A percentile compares a stretch with the other conserved stretches of the same genome.
These are phyloP conservation scores for Melitaea cinxia DNA, from an alignment of 1,140 invertebrate genomes.

Conservation along the genomic window DNA sequence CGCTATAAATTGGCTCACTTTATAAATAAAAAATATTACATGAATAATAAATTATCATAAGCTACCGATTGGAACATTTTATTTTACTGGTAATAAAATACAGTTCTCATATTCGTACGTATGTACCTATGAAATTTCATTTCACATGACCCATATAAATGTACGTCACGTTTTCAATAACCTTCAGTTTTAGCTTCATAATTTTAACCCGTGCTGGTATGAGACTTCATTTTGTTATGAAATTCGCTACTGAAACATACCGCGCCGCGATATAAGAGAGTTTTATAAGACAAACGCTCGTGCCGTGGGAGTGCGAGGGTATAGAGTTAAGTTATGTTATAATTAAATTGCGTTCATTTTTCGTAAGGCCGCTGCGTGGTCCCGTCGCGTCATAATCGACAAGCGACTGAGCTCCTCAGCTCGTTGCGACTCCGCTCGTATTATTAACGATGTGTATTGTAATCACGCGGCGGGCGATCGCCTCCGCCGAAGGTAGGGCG, in stretches of 20 bases:
- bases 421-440: slow-evolving; percentile 57
- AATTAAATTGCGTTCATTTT: slow-evolving; percentile 31
- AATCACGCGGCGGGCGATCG: slow-evolving; percentile 80
- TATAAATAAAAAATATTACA: slow-evolving; percentile 32
- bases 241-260: slow-evolving; percentile 64
- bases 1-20: slow-evolving; percentile 18
- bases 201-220: slow-evolving; percentile 77
- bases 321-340: slow-evolving; percentile 25
- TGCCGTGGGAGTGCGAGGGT: slow-evolving; percentile 18
- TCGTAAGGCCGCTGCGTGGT: slow-evolving; percentile 28
- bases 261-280: slow-evolving; percentile 39
- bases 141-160: slow-evolving; percentile 74
- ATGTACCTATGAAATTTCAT: slow-evolving; percentile 65
- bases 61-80: slow-evolving; percentile 36
- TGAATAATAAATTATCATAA: slow-evolving; percentile 31
- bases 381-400: slow-evolving; percentile 53
- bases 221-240: slow-evolving; percentile 79
- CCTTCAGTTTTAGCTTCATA: slow-evolving; percentile 81
- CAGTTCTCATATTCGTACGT: slow-evolving; percentile 49
- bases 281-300: slow-evolving; percentile 34
- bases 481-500: slow-evolving; percentile 80
- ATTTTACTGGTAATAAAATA: slow-evolving; percentile 50
- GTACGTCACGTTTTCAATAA: slow-evolving; percentile 82
- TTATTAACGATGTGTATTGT: slow-evolving; percentile 81
- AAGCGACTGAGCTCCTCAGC: slow-evolving; percentile 40